These are phyloP conservation scores for Hypanus sabinus DNA, from an alignment of 2,113 vertebrate species.

Conservation along the genomic window DNA sequence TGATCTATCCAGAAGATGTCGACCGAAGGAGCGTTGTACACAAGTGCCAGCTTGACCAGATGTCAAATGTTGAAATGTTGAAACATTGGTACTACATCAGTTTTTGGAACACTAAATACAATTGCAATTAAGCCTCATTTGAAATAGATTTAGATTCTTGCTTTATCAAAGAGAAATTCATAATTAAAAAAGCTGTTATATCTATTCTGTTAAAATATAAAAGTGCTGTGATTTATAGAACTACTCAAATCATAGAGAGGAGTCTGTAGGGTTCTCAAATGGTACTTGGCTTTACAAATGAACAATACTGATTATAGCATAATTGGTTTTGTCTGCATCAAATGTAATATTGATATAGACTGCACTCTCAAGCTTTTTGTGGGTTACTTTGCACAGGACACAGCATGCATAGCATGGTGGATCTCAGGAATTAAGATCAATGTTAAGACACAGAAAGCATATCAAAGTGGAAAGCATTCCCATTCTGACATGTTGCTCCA, in stretches of 20 bases:
- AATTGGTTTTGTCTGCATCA: background rate
- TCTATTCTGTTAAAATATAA: background rate
- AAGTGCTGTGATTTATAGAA: constrained; percentile 17
- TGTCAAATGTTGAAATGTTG: background rate
- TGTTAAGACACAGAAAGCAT: no score
- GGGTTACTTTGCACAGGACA: background rate
- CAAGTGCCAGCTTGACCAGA: no score
- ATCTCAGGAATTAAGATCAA: background rate
- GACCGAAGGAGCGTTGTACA: no score
- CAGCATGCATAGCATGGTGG: background rate
- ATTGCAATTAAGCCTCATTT: background rate
- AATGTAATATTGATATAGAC: background rate
- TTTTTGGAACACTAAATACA: background rate
- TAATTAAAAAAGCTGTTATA: background rate
- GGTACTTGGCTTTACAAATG: background rate
- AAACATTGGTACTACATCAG: background rate
- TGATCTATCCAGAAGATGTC: no score
- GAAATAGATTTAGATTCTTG: background rate
- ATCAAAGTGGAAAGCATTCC: no score
- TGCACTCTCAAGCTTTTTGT: background rate
- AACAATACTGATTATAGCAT: background rate
- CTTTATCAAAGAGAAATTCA: no score
- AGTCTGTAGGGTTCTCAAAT: background rate
- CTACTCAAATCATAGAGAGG: background rate
- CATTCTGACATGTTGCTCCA: no score